phyloP scores from a whole-genome alignment of 2,888 invertebrate species.

The Mythimna ferrago region DNA sequence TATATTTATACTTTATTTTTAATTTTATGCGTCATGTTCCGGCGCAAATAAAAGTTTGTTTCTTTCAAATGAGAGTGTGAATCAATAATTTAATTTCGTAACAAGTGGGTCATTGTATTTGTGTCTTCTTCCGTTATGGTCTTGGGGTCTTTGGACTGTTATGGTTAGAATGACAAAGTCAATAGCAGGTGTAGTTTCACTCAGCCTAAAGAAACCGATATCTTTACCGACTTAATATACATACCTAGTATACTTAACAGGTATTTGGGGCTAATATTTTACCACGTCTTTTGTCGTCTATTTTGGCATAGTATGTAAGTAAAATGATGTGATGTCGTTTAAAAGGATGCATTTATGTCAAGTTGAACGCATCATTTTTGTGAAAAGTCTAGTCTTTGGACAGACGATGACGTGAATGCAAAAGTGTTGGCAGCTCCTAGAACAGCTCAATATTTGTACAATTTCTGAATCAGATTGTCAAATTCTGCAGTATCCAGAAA shows the following conservation, averaged over 20 bases:
- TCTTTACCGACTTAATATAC: too few relatives aligned
- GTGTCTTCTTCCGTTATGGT: neutral
- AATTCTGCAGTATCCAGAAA: too few relatives aligned
- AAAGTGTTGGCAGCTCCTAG: neutral
- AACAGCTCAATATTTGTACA: too few relatives aligned
- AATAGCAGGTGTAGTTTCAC: neutral
- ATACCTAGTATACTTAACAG: too few relatives aligned
- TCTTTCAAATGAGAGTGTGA: neutral
- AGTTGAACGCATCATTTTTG: too few relatives aligned
- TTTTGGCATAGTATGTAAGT: too few relatives aligned
- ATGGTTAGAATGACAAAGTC: neutral
- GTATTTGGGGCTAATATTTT: neutral
- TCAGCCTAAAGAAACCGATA: too few relatives aligned
- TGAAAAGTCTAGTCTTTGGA: neutral
- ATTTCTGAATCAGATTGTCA: too few relatives aligned
- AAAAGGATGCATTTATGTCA: too few relatives aligned
- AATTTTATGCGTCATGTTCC: neutral
- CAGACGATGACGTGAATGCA: neutral
- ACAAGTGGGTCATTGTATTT: neutral
- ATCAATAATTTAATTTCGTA: neutral
- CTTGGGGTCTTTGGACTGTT: neutral
- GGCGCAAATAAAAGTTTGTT: neutral
- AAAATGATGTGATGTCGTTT: neutral
- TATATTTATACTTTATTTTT: neutral
- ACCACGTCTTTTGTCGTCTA: neutral